These are phyloP conservation scores for Microcebus tavaratra DNA, from an alignment of 2,113 vertebrate genomes.

Conservation along the genomic window DNA sequence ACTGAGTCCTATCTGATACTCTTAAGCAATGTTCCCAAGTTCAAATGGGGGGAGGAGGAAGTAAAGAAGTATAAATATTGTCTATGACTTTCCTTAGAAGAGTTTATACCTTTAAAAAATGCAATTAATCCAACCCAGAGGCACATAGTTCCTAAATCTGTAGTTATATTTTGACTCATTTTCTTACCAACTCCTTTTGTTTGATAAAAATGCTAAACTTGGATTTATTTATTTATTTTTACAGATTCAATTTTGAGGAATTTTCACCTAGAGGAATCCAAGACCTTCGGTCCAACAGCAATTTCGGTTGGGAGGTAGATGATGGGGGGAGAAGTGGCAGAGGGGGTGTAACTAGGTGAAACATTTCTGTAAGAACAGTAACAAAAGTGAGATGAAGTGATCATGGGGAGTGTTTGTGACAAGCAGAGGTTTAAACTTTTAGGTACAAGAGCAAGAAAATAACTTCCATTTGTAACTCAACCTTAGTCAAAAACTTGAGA, in stretches of 20 bases:
- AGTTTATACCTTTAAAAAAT: constrained; percentile 37
- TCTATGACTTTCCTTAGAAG: not conserved
- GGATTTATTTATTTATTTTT: constrained; percentile 51
- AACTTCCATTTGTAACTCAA: constrained; percentile 37
- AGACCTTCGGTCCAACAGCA: constrained; percentile 29
- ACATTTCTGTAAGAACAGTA: not conserved
- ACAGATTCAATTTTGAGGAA: constrained; percentile 63
- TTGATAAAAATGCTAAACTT: constrained; percentile 61
- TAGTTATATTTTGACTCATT: not conserved
- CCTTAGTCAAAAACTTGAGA: constrained; percentile 38
- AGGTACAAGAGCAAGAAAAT: constrained; percentile 7
- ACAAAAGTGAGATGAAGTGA: not conserved
- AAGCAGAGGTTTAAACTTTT: constrained; percentile 1
- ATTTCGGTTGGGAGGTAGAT: not conserved
- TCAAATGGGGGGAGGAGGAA: not conserved
- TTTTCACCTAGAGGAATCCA: constrained; percentile 52
- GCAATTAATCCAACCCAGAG: constrained; percentile 5
- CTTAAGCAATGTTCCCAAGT: constrained; percentile 1
- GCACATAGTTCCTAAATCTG: not conserved
- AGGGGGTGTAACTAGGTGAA: not conserved
- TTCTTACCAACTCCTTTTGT: constrained; percentile 13
- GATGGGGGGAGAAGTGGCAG: not conserved
- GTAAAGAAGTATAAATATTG: not conserved
- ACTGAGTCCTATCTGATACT: not conserved
- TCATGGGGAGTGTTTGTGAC: not conserved